Base-by-base conservation (phyloP, 2,888 invertebrate species). In the Allygus modestus region DNA sequence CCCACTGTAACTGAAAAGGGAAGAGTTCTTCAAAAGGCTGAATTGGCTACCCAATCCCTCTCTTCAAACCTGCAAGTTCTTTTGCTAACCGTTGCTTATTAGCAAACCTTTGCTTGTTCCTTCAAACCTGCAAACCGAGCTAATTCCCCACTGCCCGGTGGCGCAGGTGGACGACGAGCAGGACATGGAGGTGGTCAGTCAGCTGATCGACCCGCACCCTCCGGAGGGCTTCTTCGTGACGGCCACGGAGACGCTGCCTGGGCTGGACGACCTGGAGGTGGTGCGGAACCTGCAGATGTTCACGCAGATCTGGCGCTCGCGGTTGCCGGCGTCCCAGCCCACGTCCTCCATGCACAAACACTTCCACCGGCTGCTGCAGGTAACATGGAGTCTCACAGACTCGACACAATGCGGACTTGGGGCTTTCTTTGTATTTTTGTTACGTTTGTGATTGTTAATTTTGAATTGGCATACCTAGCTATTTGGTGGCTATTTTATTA, bases 201-300 rank as follows among this genome's bases (percentile, higher is more conserved):
- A 95, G 84, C 90, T 97, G 73, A 94, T 96, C 90, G 96, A 96
- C 89, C 93, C 94, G 4, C 92, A 93, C 84, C 94, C 95, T 1
- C 96, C 96, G 0, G 93, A 94, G 86, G 96, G 95, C 82, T 95
- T 96, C 89, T 94, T 96, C 88, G 93, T 96, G 71, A 96, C 95
- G 69, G 96, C 96, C 89, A 96, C 96, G 0, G 95, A 96, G 90
- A 92, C 92, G 41, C 93, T 96, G 84, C 96, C 96, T 0, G 96
- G 96, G 0, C 91, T 95, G 85, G 92, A 93, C 69, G 94, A 94
- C 85, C 91, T 94, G 86, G 94, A 94, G 88, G 92, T 94, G 12
- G 94, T 94, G 0, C 92, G 93, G 87, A 95, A 94, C 90, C 90
- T 95, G 61, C 95, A 97, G 92, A 96, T 96, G 95, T 97, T 97